Percentiles rank a stretch among this genome's conserved stretches.
These are phyloP conservation scores for Prochilodus magdalenae DNA, from an alignment of 2,113 vertebrate genomes.

Conservation along the genomic window DNA sequence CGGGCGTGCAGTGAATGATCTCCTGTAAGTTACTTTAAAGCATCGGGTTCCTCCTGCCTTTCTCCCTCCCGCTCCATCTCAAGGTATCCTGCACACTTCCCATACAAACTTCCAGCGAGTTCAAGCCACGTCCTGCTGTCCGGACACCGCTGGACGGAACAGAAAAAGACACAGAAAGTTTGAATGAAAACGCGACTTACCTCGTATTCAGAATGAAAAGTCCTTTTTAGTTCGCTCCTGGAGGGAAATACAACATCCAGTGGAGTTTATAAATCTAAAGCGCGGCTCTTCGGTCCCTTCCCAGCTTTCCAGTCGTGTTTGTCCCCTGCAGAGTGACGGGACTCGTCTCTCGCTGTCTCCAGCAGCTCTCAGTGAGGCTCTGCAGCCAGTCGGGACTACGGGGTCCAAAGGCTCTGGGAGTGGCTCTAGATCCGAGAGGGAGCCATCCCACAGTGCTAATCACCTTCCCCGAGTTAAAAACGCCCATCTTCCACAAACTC, in stretches of 20 bases:
- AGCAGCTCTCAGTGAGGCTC: conserved; percentile 8
- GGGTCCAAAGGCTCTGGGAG: conserved; percentile 13
- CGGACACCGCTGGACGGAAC: background rate
- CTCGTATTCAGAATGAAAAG: conserved; percentile 41
- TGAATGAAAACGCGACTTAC: conserved; percentile 43
- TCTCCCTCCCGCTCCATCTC: background rate
- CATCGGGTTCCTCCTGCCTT: background rate
- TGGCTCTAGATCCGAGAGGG: background rate
- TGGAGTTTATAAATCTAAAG: background rate
- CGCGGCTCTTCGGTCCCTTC: background rate
- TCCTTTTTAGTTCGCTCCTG: conserved; percentile 40
- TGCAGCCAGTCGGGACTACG: background rate
- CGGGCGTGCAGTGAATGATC: background rate
- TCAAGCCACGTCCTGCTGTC: background rate
- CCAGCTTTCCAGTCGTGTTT: background rate
- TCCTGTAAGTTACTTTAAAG: background rate
- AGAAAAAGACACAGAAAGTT: background rate
- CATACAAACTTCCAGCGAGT: background rate
- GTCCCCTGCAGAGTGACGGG: conserved; percentile 34
- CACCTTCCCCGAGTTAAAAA: conserved; percentile 29
- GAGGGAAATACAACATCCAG: conserved; percentile 28
- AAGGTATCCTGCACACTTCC: background rate
- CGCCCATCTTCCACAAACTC: conserved; percentile 28
- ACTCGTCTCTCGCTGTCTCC: conserved; percentile 27
- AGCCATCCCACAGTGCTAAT: conserved; percentile 22